Evolutionary conservation across 2,888 invertebrate genomes (phyloP), one percentile per base, ranked within the genome.

Genomic region (Corbicula japonica): DNA sequence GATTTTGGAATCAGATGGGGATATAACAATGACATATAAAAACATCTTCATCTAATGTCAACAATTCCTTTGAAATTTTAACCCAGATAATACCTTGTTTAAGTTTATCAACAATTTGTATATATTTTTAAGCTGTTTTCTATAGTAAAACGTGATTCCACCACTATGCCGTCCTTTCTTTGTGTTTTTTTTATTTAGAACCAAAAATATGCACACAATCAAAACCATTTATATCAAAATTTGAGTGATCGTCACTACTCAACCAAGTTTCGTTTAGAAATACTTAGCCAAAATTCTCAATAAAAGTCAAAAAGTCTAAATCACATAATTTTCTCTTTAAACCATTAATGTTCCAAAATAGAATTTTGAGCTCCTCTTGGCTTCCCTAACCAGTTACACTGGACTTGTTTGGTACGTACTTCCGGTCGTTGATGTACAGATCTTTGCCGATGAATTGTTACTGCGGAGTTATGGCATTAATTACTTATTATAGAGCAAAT

Each of bases 221-320:
- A 58, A 35, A 58, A 5, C 58, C 58, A 21, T 58, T 32, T 10
- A 58, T 58, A 21, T 58, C 58, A 21, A 58, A 23, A 35, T 8
- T 58, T 5, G 23, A 35, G 18, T 34, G 34, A 8, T 58, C 58
- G 34, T 58, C 38, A 58, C 38, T 23, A 35, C 35, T 35, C 1
- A 58, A 35, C 58, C 58, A 58, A 8, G 58, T 58, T 58, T 58
- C 58, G 38, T 58, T 58, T 35, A 58, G 30, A 35, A 41, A 44
- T 1, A 62, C 18, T 15, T 44, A 28, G 23, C 44, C 61, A 44
- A n/a, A 44, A 28, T 44, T 46, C 18, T 18, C 15, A 41, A 62
- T 23, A 28, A 34, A 62, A 21, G 41, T 15, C 5, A 62, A 28
- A 46, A 62, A 41, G 10, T 62, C 61, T 3, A 28, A 5, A 23